phyloP scores from a whole-genome alignment of 2,113 vertebrate species.

The Forbesichthys papilliferus region DNA sequence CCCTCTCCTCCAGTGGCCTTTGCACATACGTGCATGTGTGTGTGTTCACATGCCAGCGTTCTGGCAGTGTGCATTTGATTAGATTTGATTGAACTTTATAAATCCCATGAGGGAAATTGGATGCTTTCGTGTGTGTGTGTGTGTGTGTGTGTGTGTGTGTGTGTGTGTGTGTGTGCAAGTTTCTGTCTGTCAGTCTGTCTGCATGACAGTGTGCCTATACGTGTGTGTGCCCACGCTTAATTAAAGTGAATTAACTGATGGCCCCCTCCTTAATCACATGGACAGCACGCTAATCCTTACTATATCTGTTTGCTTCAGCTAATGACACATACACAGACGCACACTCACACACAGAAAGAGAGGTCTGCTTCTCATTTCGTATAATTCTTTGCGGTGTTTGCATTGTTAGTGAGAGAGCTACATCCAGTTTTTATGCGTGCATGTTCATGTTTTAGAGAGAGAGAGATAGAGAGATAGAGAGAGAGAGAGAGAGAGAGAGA shows the following conservation, averaged over 20 bases:
- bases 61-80: neutral
- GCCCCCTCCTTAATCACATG: too few relatives aligned
- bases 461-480: neutral
- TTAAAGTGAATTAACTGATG: too few relatives aligned
- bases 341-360: too few relatives aligned
- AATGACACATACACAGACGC: too few relatives aligned
- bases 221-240: conserved; percentile 11
- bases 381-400: too few relatives aligned
- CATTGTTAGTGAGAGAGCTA: too few relatives aligned
- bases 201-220: conserved; percentile 1
- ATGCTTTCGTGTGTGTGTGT: neutral
- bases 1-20: neutral
- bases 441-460: neutral
- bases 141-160: neutral
- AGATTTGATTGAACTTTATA: too few relatives aligned
- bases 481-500: neutral
- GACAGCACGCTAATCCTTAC: too few relatives aligned
- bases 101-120: neutral
- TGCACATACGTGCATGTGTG: too few relatives aligned
- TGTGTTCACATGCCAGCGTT: neutral
- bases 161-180: neutral
- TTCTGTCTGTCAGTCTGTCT: neutral
- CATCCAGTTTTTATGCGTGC: too few relatives aligned
- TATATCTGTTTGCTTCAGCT: too few relatives aligned
- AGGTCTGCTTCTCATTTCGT: too few relatives aligned